Evolutionary conservation across 2,797 vertebrate species (phyloP).

Genomic region (Megalops cyprinoides): DNA sequence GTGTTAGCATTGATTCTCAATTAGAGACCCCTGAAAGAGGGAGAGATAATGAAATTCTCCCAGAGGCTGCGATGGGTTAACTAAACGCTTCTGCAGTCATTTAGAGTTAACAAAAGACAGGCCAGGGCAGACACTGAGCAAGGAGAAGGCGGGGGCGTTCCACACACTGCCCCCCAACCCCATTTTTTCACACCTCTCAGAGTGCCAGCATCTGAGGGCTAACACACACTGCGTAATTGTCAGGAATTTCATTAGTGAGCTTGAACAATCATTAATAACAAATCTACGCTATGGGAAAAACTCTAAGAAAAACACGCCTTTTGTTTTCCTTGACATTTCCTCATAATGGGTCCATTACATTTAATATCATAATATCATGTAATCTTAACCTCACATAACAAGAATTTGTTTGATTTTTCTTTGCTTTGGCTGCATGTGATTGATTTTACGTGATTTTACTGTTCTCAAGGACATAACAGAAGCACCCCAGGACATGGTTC

Average conservation of each 20-base stretch:
- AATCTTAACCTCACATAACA: too few species aligned
- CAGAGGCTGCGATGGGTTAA: slow-evolving; percentile 22
- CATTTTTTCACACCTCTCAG: slow-evolving; percentile 8
- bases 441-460: too few species aligned
- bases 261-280: slow-evolving; percentile 20
- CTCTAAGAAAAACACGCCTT: not conserved
- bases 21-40: slow-evolving; percentile 4
- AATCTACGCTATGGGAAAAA: not conserved
- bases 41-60: slow-evolving; percentile 32
- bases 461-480: not conserved
- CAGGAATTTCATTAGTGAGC: slow-evolving; percentile 28
- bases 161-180: not conserved
- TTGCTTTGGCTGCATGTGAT: too few species aligned
- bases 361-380: slow-evolving; percentile 3
- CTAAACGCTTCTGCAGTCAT: slow-evolving; percentile 13
- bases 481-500: not conserved
- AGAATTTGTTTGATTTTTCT: not conserved
- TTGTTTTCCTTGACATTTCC: not conserved
- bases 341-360: not conserved
- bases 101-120: slow-evolving; percentile 27
- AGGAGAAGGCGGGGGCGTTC: not conserved
- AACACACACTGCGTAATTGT: not conserved
- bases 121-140: not conserved
- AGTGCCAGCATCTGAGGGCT: not conserved
- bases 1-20: slow-evolving; percentile 16